phyloP scores from a whole-genome alignment of 2,888 invertebrate species.

The Diloba caeruleocephala region DNA sequence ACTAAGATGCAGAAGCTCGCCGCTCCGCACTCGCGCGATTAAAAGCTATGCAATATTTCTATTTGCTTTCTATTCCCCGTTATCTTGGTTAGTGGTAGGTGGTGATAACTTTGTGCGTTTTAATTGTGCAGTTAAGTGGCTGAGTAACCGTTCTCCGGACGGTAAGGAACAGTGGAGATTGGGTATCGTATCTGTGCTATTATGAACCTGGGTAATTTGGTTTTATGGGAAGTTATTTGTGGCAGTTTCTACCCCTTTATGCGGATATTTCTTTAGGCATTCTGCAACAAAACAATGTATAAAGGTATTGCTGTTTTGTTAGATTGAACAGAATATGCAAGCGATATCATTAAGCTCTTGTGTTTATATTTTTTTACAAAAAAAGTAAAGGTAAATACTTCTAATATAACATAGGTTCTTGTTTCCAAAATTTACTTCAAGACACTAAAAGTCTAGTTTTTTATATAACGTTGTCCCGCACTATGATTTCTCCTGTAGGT shows the following conservation, averaged over 20 bases:
- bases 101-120: slow-evolving; percentile 63
- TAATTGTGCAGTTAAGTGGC: slow-evolving; percentile 60
- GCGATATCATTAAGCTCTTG: too few relatives aligned
- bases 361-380: too few relatives aligned
- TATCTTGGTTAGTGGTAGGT: slow-evolving; percentile 70
- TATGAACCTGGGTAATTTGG: slow-evolving; percentile 26
- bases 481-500: too few relatives aligned
- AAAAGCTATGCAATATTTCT: slow-evolving; percentile 73
- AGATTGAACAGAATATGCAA: neutral
- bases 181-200: slow-evolving; percentile 33
- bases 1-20: slow-evolving; percentile 79
- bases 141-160: slow-evolving; percentile 38
- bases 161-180: slow-evolving; percentile 49
- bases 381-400: too few relatives aligned
- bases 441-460: too few relatives aligned
- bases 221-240: slow-evolving; percentile 8
- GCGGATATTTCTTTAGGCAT: neutral
- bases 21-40: slow-evolving; percentile 61
- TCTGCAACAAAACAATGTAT: neutral
- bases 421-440: too few relatives aligned
- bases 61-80: slow-evolving; percentile 66
- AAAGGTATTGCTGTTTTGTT: neutral
- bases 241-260: neutral
- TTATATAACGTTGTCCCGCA: too few relatives aligned
- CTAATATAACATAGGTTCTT: too few relatives aligned